These are phyloP conservation scores for Ctenomys sociabilis DNA, from an alignment of 2,113 vertebrate species.

Conservation along the genomic window DNA sequence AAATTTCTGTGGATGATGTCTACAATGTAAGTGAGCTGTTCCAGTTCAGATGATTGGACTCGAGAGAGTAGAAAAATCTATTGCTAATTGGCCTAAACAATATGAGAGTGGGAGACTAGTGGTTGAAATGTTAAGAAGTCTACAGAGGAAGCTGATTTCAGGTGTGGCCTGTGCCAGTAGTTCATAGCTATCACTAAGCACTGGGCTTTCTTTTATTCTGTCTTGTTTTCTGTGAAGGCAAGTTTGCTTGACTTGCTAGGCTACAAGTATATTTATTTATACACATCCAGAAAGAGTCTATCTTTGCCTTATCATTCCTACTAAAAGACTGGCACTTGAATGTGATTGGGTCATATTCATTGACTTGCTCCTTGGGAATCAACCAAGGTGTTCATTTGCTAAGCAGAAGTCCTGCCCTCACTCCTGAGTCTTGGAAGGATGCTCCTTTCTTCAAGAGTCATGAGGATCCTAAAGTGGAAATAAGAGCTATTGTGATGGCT, in stretches of 20 bases:
- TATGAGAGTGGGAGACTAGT: neutral
- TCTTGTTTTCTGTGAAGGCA: neutral
- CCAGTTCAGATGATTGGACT: neutral
- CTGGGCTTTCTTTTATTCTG: neutral
- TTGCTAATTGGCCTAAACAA: neutral
- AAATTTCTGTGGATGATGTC: neutral
- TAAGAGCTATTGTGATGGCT: neutral
- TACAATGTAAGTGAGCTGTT: neutral
- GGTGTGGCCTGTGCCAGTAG: neutral
- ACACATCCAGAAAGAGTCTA: neutral
- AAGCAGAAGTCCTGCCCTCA: neutral
- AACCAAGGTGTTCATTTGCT: neutral
- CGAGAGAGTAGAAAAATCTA: neutral
- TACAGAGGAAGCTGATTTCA: neutral
- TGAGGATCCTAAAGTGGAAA: neutral
- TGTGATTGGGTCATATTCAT: neutral
- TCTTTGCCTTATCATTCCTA: neutral
- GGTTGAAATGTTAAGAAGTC: neutral
- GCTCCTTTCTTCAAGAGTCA: neutral
- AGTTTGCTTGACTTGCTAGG: neutral
- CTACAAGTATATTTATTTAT: neutral
- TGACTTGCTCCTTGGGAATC: neutral
- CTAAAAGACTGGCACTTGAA: neutral
- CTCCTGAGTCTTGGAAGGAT: neutral
- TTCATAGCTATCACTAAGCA: neutral